Conservation (phyloP, 2,797 vertebrate species). For the Adelosebastes latens region DNA sequence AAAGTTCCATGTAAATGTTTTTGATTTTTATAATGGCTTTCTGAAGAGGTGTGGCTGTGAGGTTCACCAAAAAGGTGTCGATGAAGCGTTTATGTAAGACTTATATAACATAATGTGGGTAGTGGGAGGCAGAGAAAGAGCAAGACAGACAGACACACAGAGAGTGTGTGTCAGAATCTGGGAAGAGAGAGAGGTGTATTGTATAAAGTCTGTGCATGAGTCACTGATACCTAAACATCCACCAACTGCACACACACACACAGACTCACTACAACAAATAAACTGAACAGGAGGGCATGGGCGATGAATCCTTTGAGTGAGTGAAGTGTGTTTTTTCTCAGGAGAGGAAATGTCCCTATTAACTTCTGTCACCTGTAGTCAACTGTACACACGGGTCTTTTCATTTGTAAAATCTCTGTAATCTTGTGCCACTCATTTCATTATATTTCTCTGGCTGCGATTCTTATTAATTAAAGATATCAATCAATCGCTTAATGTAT, state of each 20-base stretch:
- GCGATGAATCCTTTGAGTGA: slow-evolving; percentile 26
- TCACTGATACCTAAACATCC: slow-evolving; percentile 61
- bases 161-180: slow-evolving; percentile 38
- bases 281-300: slow-evolving; percentile 35
- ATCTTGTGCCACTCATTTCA: slow-evolving; percentile 55
- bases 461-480: slow-evolving; percentile 76
- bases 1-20: slow-evolving; percentile 44
- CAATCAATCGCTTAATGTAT: slow-evolving; percentile 64
- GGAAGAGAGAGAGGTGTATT: slow-evolving; percentile 38
- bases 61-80: slow-evolving; percentile 64
- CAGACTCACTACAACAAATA: slow-evolving; percentile 49
- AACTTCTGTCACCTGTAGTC: slow-evolving; percentile 43
- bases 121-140: slow-evolving; percentile 71
- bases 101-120: slow-evolving; percentile 77
- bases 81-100: slow-evolving; percentile 76
- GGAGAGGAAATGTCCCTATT: slow-evolving; percentile 49
- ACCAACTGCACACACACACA: slow-evolving; percentile 44
- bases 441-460: slow-evolving; percentile 54
- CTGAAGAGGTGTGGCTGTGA: slow-evolving; percentile 54
- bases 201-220: slow-evolving; percentile 65
- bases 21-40: slow-evolving; percentile 51
- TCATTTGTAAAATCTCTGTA: slow-evolving; percentile 70
- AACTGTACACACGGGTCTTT: slow-evolving; percentile 48
- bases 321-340: slow-evolving; percentile 35
- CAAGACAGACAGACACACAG: slow-evolving; percentile 48